These are phyloP conservation scores for Lytechinus variegatus DNA, from an alignment of 35 echinoderm and acorn worm species.

Conservation along the genomic window DNA sequence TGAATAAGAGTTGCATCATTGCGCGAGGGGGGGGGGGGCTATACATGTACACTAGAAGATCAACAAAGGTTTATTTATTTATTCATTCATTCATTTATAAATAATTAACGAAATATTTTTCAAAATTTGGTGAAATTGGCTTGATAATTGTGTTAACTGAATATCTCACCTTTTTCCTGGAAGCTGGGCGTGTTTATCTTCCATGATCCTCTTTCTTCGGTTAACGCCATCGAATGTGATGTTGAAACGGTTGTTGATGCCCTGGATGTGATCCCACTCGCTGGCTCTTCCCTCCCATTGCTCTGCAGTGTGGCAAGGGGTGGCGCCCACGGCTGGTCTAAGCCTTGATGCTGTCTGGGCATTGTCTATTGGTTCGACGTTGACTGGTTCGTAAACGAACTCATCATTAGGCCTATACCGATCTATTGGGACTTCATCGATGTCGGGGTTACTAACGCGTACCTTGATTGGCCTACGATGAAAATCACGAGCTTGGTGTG, in stretches of 20 bases:
- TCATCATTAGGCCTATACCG: background rate
- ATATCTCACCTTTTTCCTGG: conserved; percentile 75
- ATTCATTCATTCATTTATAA: too few species aligned
- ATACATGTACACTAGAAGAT: too few species aligned
- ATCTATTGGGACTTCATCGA: background rate
- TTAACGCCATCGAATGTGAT: conserved; percentile 84
- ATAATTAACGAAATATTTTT: too few species aligned
- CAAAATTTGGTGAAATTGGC: too few species aligned
- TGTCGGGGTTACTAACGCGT: background rate
- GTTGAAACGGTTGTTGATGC: conserved; percentile 74
- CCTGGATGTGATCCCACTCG: conserved; percentile 82
- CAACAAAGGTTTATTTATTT: too few species aligned
- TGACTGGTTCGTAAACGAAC: background rate
- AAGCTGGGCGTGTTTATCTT: conserved; percentile 78
- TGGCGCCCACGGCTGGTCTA: background rate
- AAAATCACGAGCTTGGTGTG: background rate
- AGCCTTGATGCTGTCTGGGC: too few species aligned
- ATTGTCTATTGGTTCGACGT: background rate
- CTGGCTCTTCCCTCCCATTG: conserved; percentile 93
- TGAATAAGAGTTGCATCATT: too few species aligned
- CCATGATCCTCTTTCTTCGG: conserved; percentile 69
- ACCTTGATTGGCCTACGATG: background rate
- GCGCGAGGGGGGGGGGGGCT: too few species aligned
- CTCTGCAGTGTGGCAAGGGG: conserved; percentile 54
- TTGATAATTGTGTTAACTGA: background rate